Base-by-base conservation (phyloP, 2,797 vertebrate genomes). In the Phrynocephalus vlangalii region DNA sequence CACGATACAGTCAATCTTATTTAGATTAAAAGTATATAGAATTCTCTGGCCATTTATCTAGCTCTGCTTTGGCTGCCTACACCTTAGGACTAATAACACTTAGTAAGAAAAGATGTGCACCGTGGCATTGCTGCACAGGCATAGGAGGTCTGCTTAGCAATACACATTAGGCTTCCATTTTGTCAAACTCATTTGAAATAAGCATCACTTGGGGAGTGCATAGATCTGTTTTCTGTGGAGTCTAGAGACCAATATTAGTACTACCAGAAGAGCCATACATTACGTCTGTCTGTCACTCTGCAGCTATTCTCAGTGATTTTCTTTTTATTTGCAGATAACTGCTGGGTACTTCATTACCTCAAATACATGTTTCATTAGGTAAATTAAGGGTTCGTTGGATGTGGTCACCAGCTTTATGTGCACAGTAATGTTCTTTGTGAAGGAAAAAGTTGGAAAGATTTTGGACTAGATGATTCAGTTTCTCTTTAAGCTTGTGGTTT, bases 321-420 rank as follows among this genome's bases (percentile, higher is more conserved):
- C 16, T n/a, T 70, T 44, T n/a, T 8, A 72, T 72, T 81, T 81
- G 68, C 78, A 73, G 71, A 48, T 80, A 73, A 86, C 26, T 73
- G 20, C 3, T 63, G 68, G 4, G 78, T 48, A 86, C 68, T 86
- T 86, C 78, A 86, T 73, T 86, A 80, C 68, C 85, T 81, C 63
- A 86, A 86, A 86, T 80, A 63, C 7, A 33, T 30, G 72, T 86
- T 63, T 81, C 77, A 86, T 80, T 81, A 80, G 33, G 68, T 63
- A 81, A 72, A 86, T 86, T 71, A 86, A 80, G 50, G 60, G 18
- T 86, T 80, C 70, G 44, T 70, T 70, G 44, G 38, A n/a, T 30
- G 79, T n/a, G 30, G 68, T 80, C 73, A 48, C 78, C 16, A 60
- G 63, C 33, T 38, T n/a, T 63, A 81, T 80, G 56, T 73, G 33